Evolutionary conservation across 2,797 vertebrate species (phyloP), one percentile per base, ranked within the genome.

Genomic region (Geotrypetes seraphini): DNA sequence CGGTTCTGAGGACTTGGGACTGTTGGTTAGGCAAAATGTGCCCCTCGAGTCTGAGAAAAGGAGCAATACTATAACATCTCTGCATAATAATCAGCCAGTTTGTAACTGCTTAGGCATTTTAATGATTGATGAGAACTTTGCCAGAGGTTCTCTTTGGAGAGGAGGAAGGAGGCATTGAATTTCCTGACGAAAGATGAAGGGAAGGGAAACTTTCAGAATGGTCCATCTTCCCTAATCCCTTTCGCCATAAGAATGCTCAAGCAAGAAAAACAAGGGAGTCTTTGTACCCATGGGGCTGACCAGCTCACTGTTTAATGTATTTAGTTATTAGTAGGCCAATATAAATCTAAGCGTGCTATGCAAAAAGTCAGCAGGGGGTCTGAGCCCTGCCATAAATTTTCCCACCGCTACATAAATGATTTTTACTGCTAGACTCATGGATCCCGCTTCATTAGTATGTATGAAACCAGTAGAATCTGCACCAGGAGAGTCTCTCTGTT

Each of bases 291-390:
- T 50, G 41, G 32, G 44, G 40, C 16, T 47, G 58, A 50, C 12
- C 10, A 52, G 28, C 3, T 3, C 39, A 50, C 49, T 46, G n/a
- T 63, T 63, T 74, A 77, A 56, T 63, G 55, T 39, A 57, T 66
- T 64, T 64, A 37, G 60, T 66, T 76, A 74, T 75, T 65, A 73
- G 53, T 43, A 59, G 46, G 39, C 49, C 63, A 66, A 48, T 63
- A 73, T 65, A 74, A 73, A 73, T 74, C 69, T 53, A 62, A 36
- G 57, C 66, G 57, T 69, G 61, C 66, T 66, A 63, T 59, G 52
- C 50, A 54, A 53, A 53, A 59, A 75, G 59, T 59, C 71, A 73
- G 60, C 42, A 51, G 59, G 65, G 49, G 60, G 31, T 49, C 49
- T 43, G 46, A 60, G 55, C 49, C 50, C 54, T 55, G 48, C 45